Evolutionary conservation across 2,797 vertebrate species (phyloP).

Genomic region (Melanotaenia boesemani): DNA sequence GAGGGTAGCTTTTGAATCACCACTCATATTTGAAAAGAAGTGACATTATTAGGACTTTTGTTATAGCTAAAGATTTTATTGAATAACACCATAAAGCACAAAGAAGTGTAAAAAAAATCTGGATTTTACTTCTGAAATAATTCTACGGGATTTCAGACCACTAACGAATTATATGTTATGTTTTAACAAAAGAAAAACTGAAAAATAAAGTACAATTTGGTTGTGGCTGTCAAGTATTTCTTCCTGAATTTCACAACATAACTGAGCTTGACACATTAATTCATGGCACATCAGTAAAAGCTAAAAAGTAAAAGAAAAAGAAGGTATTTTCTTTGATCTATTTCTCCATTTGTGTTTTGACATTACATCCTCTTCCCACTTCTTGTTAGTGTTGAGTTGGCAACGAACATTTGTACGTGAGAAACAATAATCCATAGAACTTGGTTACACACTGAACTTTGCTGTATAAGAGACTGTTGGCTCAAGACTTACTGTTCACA

Average conservation of each 20-base stretch:
- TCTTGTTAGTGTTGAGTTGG: background rate
- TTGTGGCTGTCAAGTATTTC: background rate
- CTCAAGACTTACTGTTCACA: background rate
- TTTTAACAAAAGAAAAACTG: background rate
- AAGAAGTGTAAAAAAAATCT: constrained; percentile 13
- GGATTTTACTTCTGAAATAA: constrained; percentile 33
- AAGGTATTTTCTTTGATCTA: background rate
- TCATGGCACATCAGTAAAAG: too few relatives aligned
- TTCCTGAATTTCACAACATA: background rate
- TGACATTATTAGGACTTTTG: constrained; percentile 66
- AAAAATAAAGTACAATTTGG: background rate
- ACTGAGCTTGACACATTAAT: background rate
- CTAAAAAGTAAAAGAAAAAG: too few relatives aligned
- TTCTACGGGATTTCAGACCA: constrained; percentile 28
- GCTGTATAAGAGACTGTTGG: background rate
- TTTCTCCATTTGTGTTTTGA: background rate
- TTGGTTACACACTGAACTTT: background rate
- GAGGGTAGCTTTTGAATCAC: constrained; percentile 61
- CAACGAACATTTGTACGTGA: background rate
- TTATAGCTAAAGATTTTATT: constrained; percentile 39
- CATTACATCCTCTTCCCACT: background rate
- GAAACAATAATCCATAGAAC: background rate
- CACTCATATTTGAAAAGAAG: constrained; percentile 36
- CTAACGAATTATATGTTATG: constrained; percentile 1
- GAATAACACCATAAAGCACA: constrained; percentile 33